Evolutionary conservation across 2,797 vertebrate species (phyloP), one percentile per base, ranked within the genome.

Genomic region (Aldrovandia affinis): DNA sequence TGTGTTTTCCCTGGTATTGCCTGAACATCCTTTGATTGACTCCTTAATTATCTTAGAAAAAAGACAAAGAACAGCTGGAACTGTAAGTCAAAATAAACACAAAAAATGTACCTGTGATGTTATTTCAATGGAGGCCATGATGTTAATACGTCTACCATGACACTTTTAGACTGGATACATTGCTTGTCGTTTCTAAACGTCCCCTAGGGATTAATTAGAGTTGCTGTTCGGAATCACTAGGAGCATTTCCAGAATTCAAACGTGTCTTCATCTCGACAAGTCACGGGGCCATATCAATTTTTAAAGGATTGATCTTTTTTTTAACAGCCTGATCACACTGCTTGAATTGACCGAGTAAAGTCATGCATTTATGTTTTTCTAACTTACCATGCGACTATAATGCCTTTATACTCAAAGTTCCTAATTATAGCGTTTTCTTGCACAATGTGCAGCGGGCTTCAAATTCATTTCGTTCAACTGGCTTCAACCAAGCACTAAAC

Each of bases 1-100:
- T 42, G 88, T 89, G 91, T 92, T 85, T 86, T 87, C 33, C 28
- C 15, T n/a, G 0, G 85, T 83, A 89, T 89, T 87, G 92, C 88
- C 87, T 83, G 84, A 88, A 57, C 86, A 78, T 84, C 12, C 28
- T 57, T 30, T 33, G 50, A 80, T 20, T 15, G 33, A 6, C 54
- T 87, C 28, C 55, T 89, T 88, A 88, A 81, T 81, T 84, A 86
- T 79, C 30, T 70, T 80, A 61, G 36, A n/a, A 39, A 87, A 88
- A 89, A 70, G 65, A 15, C 30, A 70, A 36, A 36, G 65, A 30
- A 9, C 30, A 70, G 12, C 65, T 70, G 30, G 9, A 70, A 36
- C 30, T 12, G 33, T 8, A 36, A 33, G 14, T 33, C 33, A 70
- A 70, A 33, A 30, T 10, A 61, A 61, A 61, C 0, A 25, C 14